Conservation (phyloP, 2,113 vertebrate species). For the Daubentonia madagascariensis region DNA sequence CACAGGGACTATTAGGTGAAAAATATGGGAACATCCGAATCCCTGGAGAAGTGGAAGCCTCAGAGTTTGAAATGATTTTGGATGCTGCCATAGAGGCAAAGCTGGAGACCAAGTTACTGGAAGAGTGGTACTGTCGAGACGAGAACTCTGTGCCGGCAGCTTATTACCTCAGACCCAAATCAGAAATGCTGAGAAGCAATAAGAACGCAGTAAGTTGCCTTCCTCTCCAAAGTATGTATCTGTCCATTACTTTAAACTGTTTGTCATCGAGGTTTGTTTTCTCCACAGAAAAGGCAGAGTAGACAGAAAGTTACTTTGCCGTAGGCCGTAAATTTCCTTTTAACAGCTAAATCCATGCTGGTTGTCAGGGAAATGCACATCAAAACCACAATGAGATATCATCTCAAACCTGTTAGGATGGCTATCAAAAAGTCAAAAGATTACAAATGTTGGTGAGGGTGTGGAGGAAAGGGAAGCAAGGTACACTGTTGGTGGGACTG, state of each 20-base stretch:
- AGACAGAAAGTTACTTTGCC: background rate
- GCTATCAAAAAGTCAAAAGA: background rate
- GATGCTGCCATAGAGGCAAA: constrained; percentile 95
- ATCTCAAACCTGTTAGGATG: background rate
- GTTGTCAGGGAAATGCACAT: background rate
- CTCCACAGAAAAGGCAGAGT: background rate
- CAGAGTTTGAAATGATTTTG: constrained; percentile 99
- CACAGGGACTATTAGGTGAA: constrained; percentile 96
- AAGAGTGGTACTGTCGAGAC: constrained; percentile 99
- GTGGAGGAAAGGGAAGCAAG: background rate
- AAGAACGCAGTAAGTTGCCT: constrained; percentile 87
- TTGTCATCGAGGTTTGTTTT: background rate
- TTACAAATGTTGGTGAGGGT: background rate
- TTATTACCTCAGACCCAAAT: constrained; percentile 98
- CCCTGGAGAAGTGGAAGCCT: constrained; percentile 96
- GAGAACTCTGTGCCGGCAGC: constrained; percentile 97
- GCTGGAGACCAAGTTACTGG: constrained; percentile 94
- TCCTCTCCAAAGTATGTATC: background rate
- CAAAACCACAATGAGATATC: background rate
- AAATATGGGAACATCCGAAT: constrained; percentile 98
- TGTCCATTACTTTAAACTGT: background rate
- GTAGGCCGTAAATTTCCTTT: background rate
- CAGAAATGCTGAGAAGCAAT: constrained; percentile 93
- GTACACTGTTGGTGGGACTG: no score
- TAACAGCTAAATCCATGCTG: background rate